phyloP scores from a whole-genome alignment of 2,888 invertebrate species.

The Caenorhabditis sulstoni region DNA sequence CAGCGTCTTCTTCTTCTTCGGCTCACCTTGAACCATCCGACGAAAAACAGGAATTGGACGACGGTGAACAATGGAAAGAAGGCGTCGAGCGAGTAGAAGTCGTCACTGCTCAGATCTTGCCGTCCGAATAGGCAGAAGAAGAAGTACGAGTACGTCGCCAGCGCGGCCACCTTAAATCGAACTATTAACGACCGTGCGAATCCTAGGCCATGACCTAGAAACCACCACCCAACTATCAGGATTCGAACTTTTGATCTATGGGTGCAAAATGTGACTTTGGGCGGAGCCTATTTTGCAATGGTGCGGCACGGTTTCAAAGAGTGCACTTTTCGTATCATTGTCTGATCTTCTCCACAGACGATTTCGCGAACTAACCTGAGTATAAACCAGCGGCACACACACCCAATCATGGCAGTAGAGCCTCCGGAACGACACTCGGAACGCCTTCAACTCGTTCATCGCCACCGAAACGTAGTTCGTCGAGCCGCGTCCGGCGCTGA shows the following conservation, averaged over 20 bases:
- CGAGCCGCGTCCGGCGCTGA: constrained; percentile 49
- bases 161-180: constrained; percentile 81
- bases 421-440: constrained; percentile 60
- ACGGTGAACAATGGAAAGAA: constrained; percentile 71
- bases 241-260: too few species aligned
- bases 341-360: too few species aligned
- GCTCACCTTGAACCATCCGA: constrained; percentile 76
- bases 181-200: too few species aligned
- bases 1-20: too few species aligned
- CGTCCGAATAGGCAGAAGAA: constrained; percentile 81
- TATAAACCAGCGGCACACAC: constrained; percentile 73
- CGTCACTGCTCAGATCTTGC: constrained; percentile 68
- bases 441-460: constrained; percentile 63
- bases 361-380: constrained; percentile 68
- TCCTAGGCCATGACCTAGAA: too few species aligned
- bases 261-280: too few species aligned
- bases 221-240: too few species aligned
- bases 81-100: constrained; percentile 62
- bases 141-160: constrained; percentile 81
- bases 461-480: constrained; percentile 55
- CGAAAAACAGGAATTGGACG: constrained; percentile 72
- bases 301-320: too few species aligned
- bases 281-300: too few species aligned
- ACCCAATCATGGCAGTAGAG: constrained; percentile 75
- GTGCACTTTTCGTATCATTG: too few species aligned